phyloP scores from a whole-genome alignment of 2,113 vertebrate genomes.

The Azemiops feae region DNA sequence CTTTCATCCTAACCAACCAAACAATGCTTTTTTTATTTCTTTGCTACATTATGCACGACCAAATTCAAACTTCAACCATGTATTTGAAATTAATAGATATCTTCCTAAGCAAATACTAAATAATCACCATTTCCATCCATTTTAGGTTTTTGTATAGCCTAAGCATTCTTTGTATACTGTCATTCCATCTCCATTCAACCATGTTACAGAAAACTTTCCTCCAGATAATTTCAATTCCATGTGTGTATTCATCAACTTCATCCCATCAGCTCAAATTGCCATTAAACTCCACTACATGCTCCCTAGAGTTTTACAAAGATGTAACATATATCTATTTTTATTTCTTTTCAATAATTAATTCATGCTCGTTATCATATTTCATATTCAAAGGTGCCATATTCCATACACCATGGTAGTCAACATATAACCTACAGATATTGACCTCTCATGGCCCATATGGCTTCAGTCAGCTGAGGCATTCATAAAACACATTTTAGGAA shows the following conservation, averaged over 20 bases:
- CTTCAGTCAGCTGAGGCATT: neutral
- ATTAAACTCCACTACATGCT: neutral
- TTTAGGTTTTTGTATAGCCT: neutral
- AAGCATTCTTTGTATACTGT: neutral
- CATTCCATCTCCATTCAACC: neutral
- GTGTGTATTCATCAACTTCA: neutral
- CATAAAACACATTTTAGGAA: neutral
- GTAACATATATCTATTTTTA: too few relatives aligned
- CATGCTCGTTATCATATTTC: neutral
- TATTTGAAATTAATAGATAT: neutral
- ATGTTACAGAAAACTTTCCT: neutral
- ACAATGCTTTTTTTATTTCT: neutral
- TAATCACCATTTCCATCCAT: neutral
- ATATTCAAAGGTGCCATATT: neutral
- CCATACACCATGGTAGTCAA: neutral
- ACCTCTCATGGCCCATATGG: neutral
- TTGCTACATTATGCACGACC: neutral
- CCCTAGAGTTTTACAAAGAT: neutral
- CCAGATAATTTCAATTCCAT: neutral
- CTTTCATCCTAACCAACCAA: neutral
- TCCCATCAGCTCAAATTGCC: neutral
- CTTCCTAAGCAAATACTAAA: neutral
- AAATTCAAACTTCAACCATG: neutral
- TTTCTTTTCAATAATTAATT: neutral
- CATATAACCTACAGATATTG: neutral